Evolutionary conservation across 2,113 vertebrate genomes (phyloP).

Genomic region (Calidris pygmaea): DNA sequence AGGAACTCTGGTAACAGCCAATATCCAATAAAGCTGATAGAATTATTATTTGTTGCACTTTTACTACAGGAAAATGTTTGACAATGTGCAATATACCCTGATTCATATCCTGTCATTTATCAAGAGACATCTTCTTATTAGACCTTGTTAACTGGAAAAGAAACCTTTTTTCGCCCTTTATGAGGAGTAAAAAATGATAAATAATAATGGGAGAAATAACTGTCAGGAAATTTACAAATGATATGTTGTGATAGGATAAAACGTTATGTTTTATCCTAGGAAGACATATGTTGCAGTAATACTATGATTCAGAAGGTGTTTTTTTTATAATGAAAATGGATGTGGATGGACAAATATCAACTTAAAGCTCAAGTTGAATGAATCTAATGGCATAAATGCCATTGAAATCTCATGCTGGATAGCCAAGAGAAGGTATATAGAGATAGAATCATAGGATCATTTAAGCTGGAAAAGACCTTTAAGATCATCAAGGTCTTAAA

Average conservation of each 20-base stretch:
- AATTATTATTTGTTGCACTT: constrained; percentile 58
- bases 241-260: neutral
- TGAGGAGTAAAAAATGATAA: constrained; percentile 56
- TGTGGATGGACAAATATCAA: neutral
- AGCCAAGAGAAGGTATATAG: neutral
- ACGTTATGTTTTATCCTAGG: neutral
- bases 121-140: constrained; percentile 48
- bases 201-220: constrained; percentile 65
- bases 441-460: neutral
- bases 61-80: constrained; percentile 54
- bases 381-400: neutral
- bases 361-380: neutral
- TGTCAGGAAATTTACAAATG: constrained; percentile 45
- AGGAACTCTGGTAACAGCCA: constrained; percentile 10
- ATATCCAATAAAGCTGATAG: constrained; percentile 60
- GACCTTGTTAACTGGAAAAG: constrained; percentile 43
- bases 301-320: neutral
- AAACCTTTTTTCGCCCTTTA: constrained; percentile 40
- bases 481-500: neutral
- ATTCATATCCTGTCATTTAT: constrained; percentile 68
- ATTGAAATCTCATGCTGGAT: neutral
- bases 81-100: constrained; percentile 38
- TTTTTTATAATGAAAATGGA: neutral
- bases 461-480: neutral
- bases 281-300: neutral